Base-by-base conservation (phyloP, 2,888 invertebrate species). In the Cosmorhoe ocellata region DNA sequence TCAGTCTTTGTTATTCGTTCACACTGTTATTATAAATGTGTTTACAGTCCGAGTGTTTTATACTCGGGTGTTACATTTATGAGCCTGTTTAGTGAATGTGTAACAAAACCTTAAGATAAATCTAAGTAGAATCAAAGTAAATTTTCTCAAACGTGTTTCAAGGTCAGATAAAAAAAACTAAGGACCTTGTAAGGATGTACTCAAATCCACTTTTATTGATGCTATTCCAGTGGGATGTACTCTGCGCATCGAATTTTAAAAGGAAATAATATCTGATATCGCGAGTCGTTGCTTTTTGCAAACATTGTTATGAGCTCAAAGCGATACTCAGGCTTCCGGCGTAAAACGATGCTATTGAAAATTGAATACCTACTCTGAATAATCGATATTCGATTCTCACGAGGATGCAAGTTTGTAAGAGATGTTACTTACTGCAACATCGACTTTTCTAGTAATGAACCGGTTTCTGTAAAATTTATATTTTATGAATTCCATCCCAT, bases 211-310 rank as follows among this genome's bases (percentile, higher is more conserved):
- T 50, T 57, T 61, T 38, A 30, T 33, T 33, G 4, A 7, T 7
- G 43, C 43, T 44, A 48, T 44, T 59, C 56, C 27, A n/a, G 12
- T 18, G 18, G 18, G 31, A 58, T 40, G 42, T 47, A 47, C 46
- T 53, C 51, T 60, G 64, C 56, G 66, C 61, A 61, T 61, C 40
- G 67, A 67, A 69, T 69, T 64, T 62, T 48, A 64, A 69, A 59
- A 59, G 50, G 40, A 60, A 70, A 63, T 18, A 4, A 18, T 64
- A 68, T 56, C 49, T 54, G 51, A 59, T 54, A 54, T 38, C 36
- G 46, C 46, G 38, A 22, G 46, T 56, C 28, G 18, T 32, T 48
- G 58, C 56, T 64, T 61, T 55, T 33, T 52, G 43, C 36, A 46
- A 59, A 55, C 40, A 37, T 53, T 44, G 51, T 50, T 40, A 45